Evolutionary conservation across 2,888 invertebrate genomes (phyloP), one percentile per base, ranked within the genome.

Genomic region (Linnaemya tessellans): DNA sequence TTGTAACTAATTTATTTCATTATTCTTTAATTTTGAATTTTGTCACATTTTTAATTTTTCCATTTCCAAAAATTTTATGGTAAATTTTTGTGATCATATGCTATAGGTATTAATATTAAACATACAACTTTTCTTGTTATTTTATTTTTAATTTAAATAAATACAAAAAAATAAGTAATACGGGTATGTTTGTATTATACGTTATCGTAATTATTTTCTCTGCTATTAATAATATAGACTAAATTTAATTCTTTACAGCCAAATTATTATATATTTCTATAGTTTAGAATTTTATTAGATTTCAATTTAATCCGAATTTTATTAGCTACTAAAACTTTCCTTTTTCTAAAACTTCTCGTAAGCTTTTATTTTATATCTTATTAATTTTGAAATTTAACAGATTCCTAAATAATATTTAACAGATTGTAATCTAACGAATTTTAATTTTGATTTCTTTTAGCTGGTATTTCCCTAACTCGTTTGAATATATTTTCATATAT

Each of bases 401-500:
- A 38, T 38, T 46, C 13, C 3, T 15, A 5, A 46, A 46, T 3
- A 11, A 10, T 43, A 9, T 43, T 43, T 43, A 11, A 43, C 13
- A 43, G 25, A 22, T 22, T 25, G 9, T 25, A 25, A 11, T 3
- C 7, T 56, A 15, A 56, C 25, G 18, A 20, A 22, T 74, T 9
- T n/a, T 8, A 7, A 11, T 22, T 18, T 43, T 38, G 18, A 5
- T 20, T 51, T 15, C 10, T 30, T 56, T 56, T 15, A 56, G 15
- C 25, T n/a, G 20, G 9, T 20, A 20, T 15, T 56, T 25, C 4
- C 11, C n/a, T 9, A 43, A 56, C 25, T 13, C 43, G 41, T 25
- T n/a, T 54, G 0, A 13, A 56, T 13, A 58, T 15, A 46, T 67
- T 58, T 60, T 49, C 10, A 51, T 65, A 78, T 65, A 71, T 58